A percentile compares a stretch with the other conserved stretches of the same genome.
Conservation (phyloP, 2,888 invertebrate genomes). For the Watsonalla cultraria region DNA sequence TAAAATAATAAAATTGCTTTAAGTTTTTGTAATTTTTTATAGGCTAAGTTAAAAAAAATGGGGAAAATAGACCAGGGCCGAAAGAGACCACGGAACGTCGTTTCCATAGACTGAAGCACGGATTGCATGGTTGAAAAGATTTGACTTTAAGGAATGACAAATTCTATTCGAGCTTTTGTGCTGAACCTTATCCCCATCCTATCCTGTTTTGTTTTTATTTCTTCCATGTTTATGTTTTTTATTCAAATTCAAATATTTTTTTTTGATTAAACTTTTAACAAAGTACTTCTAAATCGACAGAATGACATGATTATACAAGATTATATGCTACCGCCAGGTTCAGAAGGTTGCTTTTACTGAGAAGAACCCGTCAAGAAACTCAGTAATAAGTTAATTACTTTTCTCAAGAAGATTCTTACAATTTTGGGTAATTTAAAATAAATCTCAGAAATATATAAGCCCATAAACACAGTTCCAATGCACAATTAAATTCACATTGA, state of each 20-base stretch:
- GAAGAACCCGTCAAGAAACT: too few species aligned
- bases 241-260: neutral
- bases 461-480: too few species aligned
- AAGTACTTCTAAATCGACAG: too few species aligned
- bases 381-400: too few species aligned
- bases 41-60: slow-evolving; percentile 53
- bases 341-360: too few species aligned
- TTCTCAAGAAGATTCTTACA: too few species aligned
- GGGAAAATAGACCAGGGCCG: slow-evolving; percentile 76
- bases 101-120: slow-evolving; percentile 54
- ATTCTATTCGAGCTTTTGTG: slow-evolving; percentile 39
- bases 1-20: slow-evolving; percentile 25
- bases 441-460: too few species aligned
- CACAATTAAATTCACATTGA: too few species aligned
- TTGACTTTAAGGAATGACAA: slow-evolving; percentile 17
- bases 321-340: too few species aligned
- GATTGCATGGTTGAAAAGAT: slow-evolving; percentile 44
- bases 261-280: neutral
- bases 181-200: slow-evolving; percentile 8
- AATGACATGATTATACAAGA: too few species aligned
- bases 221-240: neutral
- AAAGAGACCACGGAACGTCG: slow-evolving; percentile 64
- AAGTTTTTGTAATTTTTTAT: slow-evolving; percentile 57
- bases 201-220: slow-evolving; percentile 2
- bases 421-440: too few species aligned